phyloP scores from a whole-genome alignment of 2,113 vertebrate genomes.

The Psittacula cyanocephala region DNA sequence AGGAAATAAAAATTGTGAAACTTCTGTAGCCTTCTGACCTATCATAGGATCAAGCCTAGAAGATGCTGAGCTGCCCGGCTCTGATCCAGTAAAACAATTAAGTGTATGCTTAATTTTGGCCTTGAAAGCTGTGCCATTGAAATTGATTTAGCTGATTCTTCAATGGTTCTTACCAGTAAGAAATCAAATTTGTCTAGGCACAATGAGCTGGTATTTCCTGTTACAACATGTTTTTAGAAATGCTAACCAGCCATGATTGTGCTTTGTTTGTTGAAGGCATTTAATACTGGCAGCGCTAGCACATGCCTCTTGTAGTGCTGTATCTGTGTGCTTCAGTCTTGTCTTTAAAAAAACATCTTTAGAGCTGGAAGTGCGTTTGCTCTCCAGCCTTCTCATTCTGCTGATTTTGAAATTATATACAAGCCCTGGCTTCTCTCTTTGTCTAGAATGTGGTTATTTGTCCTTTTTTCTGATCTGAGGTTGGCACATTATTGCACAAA shows the following conservation, averaged over 20 bases:
- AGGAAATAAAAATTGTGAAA: neutral
- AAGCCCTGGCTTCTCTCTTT: neutral
- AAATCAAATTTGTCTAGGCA: neutral
- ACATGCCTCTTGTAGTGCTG: fast-evolving
- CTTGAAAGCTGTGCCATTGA: neutral
- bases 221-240: neutral
- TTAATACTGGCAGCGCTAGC: neutral
- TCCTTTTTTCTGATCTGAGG: neutral
- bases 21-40: neutral
- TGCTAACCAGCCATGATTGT: neutral
- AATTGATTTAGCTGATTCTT: neutral
- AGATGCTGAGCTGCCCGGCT: neutral
- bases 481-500: neutral
- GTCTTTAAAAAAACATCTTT: neutral
- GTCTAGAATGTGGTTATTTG: neutral
- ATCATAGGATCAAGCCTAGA: neutral
- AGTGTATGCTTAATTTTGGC: neutral
- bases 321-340: neutral
- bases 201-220: neutral
- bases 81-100: neutral
- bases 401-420: neutral
- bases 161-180: neutral
- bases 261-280: neutral
- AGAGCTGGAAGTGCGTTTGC: neutral
- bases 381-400: neutral